phyloP scores from a whole-genome alignment of 2,113 vertebrate species.

The Percopsis transmontana region DNA sequence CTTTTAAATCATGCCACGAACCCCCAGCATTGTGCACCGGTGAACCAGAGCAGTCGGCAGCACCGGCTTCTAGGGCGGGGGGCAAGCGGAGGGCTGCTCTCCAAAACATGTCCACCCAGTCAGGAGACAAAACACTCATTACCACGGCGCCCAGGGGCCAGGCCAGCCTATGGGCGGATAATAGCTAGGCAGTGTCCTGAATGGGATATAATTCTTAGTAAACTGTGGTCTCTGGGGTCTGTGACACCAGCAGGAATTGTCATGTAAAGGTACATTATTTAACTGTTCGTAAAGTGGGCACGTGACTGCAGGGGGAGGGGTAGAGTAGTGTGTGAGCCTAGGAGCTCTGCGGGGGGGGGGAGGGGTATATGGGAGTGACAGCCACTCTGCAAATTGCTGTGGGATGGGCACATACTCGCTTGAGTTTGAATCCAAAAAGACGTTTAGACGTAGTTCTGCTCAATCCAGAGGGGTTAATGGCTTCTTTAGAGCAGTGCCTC shows the following conservation, averaged over 20 bases:
- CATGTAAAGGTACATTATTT: too few species aligned
- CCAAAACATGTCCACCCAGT: constrained; percentile 79
- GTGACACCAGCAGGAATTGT: background rate
- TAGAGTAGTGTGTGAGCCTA: too few species aligned
- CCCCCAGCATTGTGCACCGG: too few species aligned
- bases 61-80: background rate
- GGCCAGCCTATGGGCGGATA: constrained; percentile 61
- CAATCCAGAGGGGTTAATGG: constrained; percentile 33
- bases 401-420: background rate
- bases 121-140: constrained; percentile 74
- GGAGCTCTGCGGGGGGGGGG: too few species aligned
- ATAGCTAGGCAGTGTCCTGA: constrained; percentile 70
- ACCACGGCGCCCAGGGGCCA: constrained; percentile 61
- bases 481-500: constrained; percentile 28
- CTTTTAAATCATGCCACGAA: too few species aligned
- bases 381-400: too few species aligned
- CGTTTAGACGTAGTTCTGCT: constrained; percentile 21
- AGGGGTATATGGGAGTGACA: too few species aligned
- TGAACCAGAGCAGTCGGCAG: background rate
- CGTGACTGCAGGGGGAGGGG: too few species aligned
- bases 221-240: constrained; percentile 36
- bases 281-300: too few species aligned
- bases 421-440: constrained; percentile 24
- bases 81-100: constrained; percentile 51
- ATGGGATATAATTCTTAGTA: constrained; percentile 69